Evolutionary conservation across 2,797 vertebrate genomes (phyloP).

Genomic region (Ammospiza maritima): DNA sequence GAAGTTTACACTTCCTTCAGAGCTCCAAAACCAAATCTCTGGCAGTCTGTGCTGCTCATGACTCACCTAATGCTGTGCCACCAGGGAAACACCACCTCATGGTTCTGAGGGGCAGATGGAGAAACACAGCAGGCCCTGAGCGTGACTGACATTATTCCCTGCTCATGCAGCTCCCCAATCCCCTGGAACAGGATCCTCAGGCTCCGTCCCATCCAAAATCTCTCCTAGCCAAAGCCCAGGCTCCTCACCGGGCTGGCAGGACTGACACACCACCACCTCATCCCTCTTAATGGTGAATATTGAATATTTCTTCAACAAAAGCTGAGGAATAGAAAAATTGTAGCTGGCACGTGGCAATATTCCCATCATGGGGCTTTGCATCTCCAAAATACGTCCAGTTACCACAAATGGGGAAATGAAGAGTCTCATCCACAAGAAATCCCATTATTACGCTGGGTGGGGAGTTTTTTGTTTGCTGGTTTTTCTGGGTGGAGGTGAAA

Average conservation of each 20-base stretch:
- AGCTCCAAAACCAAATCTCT: background rate
- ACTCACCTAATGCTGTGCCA: background rate
- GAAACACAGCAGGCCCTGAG: background rate
- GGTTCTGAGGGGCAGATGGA: background rate
- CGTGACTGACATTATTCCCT: background rate
- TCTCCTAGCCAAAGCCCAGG: background rate
- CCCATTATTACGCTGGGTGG: background rate
- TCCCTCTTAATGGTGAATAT: rapidly evolving
- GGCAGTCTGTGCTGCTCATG: background rate
- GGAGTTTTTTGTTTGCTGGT: rapidly evolving
- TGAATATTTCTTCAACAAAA: background rate
- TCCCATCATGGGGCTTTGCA: background rate
- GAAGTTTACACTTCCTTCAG: background rate
- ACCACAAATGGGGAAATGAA: background rate
- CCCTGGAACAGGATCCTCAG: background rate
- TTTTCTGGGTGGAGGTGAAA: background rate
- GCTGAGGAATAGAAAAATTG: background rate
- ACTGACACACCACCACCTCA: background rate
- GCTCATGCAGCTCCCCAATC: background rate
- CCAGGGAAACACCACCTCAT: background rate
- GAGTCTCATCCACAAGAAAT: background rate
- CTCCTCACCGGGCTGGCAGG: background rate
- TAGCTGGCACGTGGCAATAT: rapidly evolving
- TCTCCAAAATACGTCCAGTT: background rate
- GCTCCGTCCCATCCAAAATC: background rate